Percentiles rank a stretch among this genome's conserved stretches.
phyloP scores from a whole-genome alignment of 1,140 invertebrate genomes.

The Bombus sylvicola region DNA sequence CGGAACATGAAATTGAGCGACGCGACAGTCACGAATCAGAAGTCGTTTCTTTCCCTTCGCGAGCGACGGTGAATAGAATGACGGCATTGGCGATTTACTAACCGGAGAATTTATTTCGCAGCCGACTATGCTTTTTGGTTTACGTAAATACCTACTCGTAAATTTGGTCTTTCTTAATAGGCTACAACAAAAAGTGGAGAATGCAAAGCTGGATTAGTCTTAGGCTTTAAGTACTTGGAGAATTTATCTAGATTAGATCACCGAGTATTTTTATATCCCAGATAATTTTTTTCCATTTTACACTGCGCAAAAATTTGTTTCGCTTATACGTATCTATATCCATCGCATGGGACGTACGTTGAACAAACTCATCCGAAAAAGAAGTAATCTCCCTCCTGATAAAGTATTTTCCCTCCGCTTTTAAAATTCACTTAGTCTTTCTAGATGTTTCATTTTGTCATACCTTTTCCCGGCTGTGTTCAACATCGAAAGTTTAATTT shows the following conservation, averaged over 20 bases:
- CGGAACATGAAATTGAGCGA: neutral
- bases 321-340: neutral
- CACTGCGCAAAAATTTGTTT: conserved; percentile 7
- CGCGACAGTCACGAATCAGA: neutral
- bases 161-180: neutral
- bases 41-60: neutral
- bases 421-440: conserved; percentile 10
- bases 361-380: neutral
- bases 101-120: neutral
- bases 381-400: neutral
- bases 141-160: neutral
- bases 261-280: neutral
- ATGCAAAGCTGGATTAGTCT: too few species aligned
- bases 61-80: neutral
- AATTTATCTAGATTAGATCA: too few species aligned
- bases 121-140: neutral
- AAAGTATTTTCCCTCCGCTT: neutral
- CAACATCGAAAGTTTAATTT: neutral
- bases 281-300: neutral
- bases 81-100: neutral
- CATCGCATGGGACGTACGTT: neutral
- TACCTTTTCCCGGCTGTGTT: neutral
- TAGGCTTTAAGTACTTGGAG: too few species aligned
- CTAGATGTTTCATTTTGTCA: neutral
- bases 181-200: neutral